These are phyloP conservation scores for Spodoptera litura DNA, from an alignment of 1,140 invertebrate species.

Conservation along the genomic window DNA sequence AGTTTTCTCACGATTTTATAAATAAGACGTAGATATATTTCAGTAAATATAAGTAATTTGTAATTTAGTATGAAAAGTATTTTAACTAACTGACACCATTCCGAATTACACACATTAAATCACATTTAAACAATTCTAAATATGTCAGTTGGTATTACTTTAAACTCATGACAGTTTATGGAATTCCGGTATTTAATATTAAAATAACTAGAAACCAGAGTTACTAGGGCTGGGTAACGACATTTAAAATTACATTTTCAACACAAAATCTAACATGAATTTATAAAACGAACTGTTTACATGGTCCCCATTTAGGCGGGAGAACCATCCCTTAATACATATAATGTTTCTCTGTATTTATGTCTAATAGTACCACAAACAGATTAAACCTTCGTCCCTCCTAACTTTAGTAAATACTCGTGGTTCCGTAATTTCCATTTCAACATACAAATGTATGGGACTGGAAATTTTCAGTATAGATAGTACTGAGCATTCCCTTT, in stretches of 20 bases:
- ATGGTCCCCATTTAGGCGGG: conserved; percentile 22
- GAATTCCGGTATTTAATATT: conserved; percentile 13
- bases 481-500: conserved; percentile 62
- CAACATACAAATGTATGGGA: conserved; percentile 60
- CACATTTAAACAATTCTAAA: not conserved
- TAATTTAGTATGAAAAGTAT: not conserved
- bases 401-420: conserved; percentile 62
- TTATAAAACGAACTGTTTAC: conserved; percentile 31
- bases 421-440: conserved; percentile 60
- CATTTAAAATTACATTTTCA: conserved; percentile 39
- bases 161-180: conserved; percentile 23
- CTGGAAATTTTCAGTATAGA: conserved; percentile 62
- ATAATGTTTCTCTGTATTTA: conserved; percentile 44
- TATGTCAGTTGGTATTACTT: too few species aligned
- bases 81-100: not conserved
- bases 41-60: too few species aligned
- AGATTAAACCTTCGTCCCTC: conserved; percentile 53
- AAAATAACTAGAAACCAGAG: conserved; percentile 3
- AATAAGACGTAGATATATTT: too few species aligned
- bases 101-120: not conserved
- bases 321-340: conserved; percentile 40
- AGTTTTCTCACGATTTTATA: too few species aligned
- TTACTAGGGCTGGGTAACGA: conserved; percentile 4
- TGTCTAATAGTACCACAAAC: conserved; percentile 52
- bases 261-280: conserved; percentile 33